Evolutionary conservation across 1,140 invertebrate species (phyloP).

Genomic region (Paralvinella palmiformis): DNA sequence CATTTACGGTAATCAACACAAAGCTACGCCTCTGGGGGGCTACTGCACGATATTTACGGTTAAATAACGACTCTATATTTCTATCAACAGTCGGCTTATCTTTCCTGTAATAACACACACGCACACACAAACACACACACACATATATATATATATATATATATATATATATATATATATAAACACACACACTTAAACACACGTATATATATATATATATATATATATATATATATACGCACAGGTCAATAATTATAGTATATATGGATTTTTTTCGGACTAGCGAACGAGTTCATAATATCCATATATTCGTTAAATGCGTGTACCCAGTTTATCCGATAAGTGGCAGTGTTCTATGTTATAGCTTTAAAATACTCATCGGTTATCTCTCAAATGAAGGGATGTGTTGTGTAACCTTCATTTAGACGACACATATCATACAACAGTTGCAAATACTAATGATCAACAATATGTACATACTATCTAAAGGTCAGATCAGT

Average conservation of each 20-base stretch:
- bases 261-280: too few species aligned
- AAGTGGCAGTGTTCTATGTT: too few species aligned
- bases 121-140: too few species aligned
- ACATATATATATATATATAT: conserved; percentile 5
- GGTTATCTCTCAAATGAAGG: neutral
- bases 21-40: too few species aligned
- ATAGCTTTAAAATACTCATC: neutral
- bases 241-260: neutral
- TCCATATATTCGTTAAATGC: neutral
- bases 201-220: neutral
- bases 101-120: too few species aligned
- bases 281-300: neutral
- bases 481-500: too few species aligned
- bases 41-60: too few species aligned
- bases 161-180: conserved; percentile 10
- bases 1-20: too few species aligned
- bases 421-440: neutral
- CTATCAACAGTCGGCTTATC: too few species aligned
- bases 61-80: too few species aligned
- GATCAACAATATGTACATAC: neutral
- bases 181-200: conserved; percentile 17
- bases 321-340: too few species aligned
- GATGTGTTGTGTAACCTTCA: neutral
- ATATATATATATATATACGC: neutral
- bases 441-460: neutral